A percentile compares a stretch with the other conserved stretches of the same genome.
Conservation (phyloP, 2,113 vertebrate species). For the Cranoglanis bouderius region DNA sequence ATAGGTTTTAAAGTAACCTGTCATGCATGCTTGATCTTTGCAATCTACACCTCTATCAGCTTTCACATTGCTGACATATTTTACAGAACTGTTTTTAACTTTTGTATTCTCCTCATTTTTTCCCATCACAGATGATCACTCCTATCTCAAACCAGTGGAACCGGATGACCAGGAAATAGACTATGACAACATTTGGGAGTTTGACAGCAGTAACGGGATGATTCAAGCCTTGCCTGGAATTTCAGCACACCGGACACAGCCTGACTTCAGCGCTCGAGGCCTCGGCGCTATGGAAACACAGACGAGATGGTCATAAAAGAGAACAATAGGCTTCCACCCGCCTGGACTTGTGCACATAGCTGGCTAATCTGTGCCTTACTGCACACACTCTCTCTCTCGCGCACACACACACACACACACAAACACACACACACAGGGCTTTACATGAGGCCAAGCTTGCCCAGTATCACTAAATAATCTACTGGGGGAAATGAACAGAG, state of each 20-base stretch:
- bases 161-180: slow-evolving; percentile 79
- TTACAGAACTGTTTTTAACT: slow-evolving; percentile 37
- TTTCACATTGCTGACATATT: background rate
- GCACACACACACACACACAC: slow-evolving; percentile 25
- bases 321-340: slow-evolving; percentile 66
- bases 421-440: slow-evolving; percentile 7
- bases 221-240: slow-evolving; percentile 71
- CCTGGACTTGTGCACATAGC: slow-evolving; percentile 74
- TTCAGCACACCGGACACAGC: slow-evolving; percentile 72
- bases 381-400: slow-evolving; percentile 30
- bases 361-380: slow-evolving; percentile 69
- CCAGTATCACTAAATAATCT: slow-evolving; percentile 10
- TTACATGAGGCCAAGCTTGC: slow-evolving; percentile 21
- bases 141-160: slow-evolving; percentile 72
- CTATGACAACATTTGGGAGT: slow-evolving; percentile 82
- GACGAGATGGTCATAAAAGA: slow-evolving; percentile 78
- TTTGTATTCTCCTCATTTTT: slow-evolving; percentile 53
- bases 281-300: slow-evolving; percentile 69
- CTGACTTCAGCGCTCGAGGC: slow-evolving; percentile 69
- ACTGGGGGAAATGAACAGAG: background rate
- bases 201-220: slow-evolving; percentile 68
- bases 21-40: background rate
- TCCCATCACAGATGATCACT: slow-evolving; percentile 64
- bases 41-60: slow-evolving; percentile 10
- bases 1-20: slow-evolving; percentile 45